phyloP scores from a whole-genome alignment of 2,888 invertebrate species.

The Dione juno region DNA sequence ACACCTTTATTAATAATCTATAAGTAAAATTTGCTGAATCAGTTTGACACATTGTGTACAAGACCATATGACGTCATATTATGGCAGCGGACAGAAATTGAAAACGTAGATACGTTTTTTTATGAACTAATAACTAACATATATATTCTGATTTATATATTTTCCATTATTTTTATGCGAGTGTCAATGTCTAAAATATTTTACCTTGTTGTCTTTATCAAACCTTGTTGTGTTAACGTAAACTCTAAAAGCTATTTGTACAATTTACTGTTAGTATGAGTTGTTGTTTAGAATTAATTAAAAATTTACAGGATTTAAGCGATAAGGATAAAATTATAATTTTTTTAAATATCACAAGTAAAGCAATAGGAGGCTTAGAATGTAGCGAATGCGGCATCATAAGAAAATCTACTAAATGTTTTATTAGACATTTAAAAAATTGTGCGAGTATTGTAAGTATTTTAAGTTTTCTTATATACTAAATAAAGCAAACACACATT shows the following conservation, averaged over 20 bases:
- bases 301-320: constrained; percentile 44
- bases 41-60: too few species aligned
- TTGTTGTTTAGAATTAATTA: background rate
- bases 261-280: background rate
- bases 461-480: background rate
- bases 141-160: too few species aligned
- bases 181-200: too few species aligned
- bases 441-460: constrained; percentile 51
- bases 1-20: too few species aligned
- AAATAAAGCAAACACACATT: background rate
- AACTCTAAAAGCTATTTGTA: background rate
- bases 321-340: constrained; percentile 50
- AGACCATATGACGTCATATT: too few species aligned
- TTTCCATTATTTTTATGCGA: too few species aligned
- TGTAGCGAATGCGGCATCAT: constrained; percentile 53
- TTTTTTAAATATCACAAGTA: constrained; percentile 52
- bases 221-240: background rate
- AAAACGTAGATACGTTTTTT: too few species aligned
- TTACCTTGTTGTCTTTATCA: too few species aligned
- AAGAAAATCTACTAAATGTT: constrained; percentile 52
- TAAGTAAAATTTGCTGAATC: too few species aligned
- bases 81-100: too few species aligned
- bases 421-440: constrained; percentile 51
- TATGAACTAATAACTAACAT: too few species aligned
- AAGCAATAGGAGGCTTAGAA: constrained; percentile 49